Base-by-base conservation (phyloP, 2,797 vertebrate genomes). In the Psittacula echo region DNA sequence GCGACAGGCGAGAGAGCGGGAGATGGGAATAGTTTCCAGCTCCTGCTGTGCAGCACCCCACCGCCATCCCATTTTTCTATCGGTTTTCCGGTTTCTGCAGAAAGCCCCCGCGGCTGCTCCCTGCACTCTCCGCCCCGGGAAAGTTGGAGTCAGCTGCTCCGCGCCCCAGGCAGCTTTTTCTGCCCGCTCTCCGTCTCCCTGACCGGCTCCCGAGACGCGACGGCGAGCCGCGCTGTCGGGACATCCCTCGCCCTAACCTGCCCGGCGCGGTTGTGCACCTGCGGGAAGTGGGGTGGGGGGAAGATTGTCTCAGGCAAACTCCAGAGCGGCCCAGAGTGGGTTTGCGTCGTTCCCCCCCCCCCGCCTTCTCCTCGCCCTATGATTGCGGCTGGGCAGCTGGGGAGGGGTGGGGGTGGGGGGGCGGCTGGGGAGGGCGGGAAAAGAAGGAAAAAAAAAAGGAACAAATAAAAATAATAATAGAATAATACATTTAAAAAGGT, bases 291-390 rank as follows among this genome's bases (percentile, higher is more conserved):
- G 8, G 32, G 32, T n/a, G 32, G 21, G 20, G 39, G 19, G 2
- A 13, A 41, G 30, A 32, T 4, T 7, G 92, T 90, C 92, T 90
- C 90, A 20, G 48, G 44, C 50, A 80, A 95, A 95, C 87, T 94
- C 82, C 61, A 7, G 64, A 79, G 85, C 13, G 21, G 71, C 15
- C 42, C 16, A 20, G 2, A 7, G 47, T 1, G 44, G 61, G 65
- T 16, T 90, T 14, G 42, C 44, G 58, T 15, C 29, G 45, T 10
- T 7, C 21, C 53, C 2, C 10, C 37, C 79, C 39, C 61, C 18
- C 14, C 29, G 27, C 41, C 34, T 71, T 51, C 42, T 70, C 44
- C 78, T 75, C 75, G 5, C 66, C 41, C 66, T 24, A 74, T 7
- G 19, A 22, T 4, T 71, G 74, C 8, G 3, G 34, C 4, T 37